Percentiles rank a stretch among this genome's conserved stretches.
Evolutionary conservation across 2,797 vertebrate species (phyloP).

Genomic region (Cottoperca gobio): DNA sequence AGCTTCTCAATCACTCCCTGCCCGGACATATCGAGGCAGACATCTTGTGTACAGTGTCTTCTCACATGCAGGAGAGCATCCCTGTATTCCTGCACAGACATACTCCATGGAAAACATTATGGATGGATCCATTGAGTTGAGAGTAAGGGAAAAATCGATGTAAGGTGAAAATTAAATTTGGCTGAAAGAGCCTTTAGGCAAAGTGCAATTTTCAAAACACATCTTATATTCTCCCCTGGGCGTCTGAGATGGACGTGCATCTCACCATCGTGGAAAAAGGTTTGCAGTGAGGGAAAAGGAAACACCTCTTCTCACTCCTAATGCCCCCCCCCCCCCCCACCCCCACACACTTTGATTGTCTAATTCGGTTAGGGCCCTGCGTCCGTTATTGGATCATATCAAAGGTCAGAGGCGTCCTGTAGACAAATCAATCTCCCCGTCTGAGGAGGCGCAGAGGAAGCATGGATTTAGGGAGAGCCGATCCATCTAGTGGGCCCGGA

Average conservation of each 20-base stretch:
- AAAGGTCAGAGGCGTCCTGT: conserved; percentile 90
- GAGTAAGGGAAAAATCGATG: conserved; percentile 90
- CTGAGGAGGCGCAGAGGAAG: conserved; percentile 80
- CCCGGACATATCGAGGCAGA: conserved; percentile 36
- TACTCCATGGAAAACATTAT: conserved; percentile 89
- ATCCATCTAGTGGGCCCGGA: conserved; percentile 81
- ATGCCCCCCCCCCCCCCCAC: conserved; percentile 81
- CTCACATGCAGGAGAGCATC: conserved; percentile 41
- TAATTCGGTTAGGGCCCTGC: conserved; percentile 90
- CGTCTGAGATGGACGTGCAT: conserved; percentile 80
- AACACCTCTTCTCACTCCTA: conserved; percentile 83
- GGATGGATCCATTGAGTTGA: conserved; percentile 88
- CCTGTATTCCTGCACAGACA: conserved; percentile 75
- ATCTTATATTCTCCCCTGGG: conserved; percentile 91
- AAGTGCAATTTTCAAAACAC: conserved; percentile 95
- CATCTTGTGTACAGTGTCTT: conserved; percentile 30
- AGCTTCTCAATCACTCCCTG: conserved; percentile 45
- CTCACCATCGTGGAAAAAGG: conserved; percentile 55
- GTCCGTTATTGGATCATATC: conserved; percentile 89
- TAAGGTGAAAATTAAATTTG: conserved; percentile 97
- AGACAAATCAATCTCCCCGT: conserved; percentile 85
- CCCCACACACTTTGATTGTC: conserved; percentile 90
- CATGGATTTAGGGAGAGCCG: conserved; percentile 78
- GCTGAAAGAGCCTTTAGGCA: conserved; percentile 95
- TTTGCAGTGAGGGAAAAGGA: conserved; percentile 70